Evolutionary conservation across 2,113 vertebrate species (phyloP), one percentile per base, ranked within the genome.

Genomic region (Paradoxurus hermaphroditus): DNA sequence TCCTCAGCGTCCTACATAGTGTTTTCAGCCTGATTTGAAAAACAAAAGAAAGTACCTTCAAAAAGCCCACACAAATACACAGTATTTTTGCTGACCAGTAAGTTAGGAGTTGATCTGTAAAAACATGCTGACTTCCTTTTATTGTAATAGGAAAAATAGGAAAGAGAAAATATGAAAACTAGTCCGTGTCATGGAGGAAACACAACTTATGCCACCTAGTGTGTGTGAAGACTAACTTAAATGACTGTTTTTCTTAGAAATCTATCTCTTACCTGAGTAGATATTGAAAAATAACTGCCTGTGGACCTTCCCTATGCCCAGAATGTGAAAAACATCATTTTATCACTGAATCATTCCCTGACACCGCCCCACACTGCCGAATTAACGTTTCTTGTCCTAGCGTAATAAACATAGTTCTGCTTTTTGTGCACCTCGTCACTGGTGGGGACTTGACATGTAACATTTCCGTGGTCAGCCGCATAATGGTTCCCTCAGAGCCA

Each of bases 251-350:
- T 90, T 51, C 70, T 90, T 72, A 67, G 86, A 94, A 86, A 65
- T 91, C 5, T 5, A 95, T 18, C 39, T 93, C 44, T 97, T 93
- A 16, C 67, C 41, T 56, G 59, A 90, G 25, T 68, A 86, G 62
- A 86, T 92, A 67, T 49, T 94, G 36, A 96, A 89, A 96, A 85
- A 83, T 81, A 77, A 88, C 91, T 85, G 29, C 51, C 34, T n/a
- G 10, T 91, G 81, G 83, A 56, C 62, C 90, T 89, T 87, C 49
- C 87, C 56, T 86, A 86, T 91, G 68, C 25, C 10, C 67, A 90
- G 68, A 86, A 56, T 72, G 53, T 93, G 29, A 56, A 94, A 92
- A 93, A 93, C 84, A 19, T 39, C 44, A 49, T 91, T 91, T 83
- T 75, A 56, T 79, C n/a, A 63, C 34, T 86, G 62, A 87, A 31